phyloP scores from a whole-genome alignment of 2,888 invertebrate species.

The Bursaphelenchus okinawaensis region DNA sequence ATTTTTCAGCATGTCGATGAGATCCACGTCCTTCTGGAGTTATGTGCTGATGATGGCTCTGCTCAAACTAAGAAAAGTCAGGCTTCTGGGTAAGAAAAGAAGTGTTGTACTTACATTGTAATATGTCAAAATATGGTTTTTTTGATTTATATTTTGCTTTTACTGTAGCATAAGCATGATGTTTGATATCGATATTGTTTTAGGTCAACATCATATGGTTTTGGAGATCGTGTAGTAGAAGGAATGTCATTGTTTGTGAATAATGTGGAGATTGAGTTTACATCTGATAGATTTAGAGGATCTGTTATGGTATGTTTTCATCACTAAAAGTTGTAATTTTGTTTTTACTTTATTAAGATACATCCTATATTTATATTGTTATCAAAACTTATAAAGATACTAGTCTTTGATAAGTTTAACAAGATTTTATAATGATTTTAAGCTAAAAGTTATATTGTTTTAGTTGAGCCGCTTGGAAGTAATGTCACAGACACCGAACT shows the following conservation, averaged over 20 bases:
- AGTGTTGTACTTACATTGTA: too few relatives aligned
- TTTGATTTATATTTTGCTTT: too few relatives aligned
- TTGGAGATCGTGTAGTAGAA: constrained; percentile 88
- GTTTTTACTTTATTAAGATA: too few relatives aligned
- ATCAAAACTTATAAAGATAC: background rate
- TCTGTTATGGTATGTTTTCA: constrained; percentile 75
- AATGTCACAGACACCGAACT: constrained; percentile 86
- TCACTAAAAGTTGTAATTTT: background rate
- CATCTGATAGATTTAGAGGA: constrained; percentile 87
- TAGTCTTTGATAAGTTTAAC: background rate
- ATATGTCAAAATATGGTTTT: background rate
- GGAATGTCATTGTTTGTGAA: constrained; percentile 93
- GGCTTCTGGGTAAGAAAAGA: background rate
- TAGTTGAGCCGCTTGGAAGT: constrained; percentile 86
- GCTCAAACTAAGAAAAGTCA: background rate
- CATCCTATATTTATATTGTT: background rate
- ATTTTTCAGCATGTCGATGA: constrained; percentile 50
- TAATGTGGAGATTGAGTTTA: constrained; percentile 85
- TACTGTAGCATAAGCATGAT: too few relatives aligned
- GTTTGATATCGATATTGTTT: background rate
- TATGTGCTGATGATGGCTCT: constrained; percentile 10
- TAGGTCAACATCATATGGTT: constrained; percentile 67
- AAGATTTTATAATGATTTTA: constrained; percentile 2
- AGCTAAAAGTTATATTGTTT: constrained; percentile 41
- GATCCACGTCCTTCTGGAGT: constrained; percentile 41